Percentiles rank a stretch among this genome's conserved stretches.
Conservation (phyloP, 2,888 invertebrate genomes). For the Allacma fusca region DNA sequence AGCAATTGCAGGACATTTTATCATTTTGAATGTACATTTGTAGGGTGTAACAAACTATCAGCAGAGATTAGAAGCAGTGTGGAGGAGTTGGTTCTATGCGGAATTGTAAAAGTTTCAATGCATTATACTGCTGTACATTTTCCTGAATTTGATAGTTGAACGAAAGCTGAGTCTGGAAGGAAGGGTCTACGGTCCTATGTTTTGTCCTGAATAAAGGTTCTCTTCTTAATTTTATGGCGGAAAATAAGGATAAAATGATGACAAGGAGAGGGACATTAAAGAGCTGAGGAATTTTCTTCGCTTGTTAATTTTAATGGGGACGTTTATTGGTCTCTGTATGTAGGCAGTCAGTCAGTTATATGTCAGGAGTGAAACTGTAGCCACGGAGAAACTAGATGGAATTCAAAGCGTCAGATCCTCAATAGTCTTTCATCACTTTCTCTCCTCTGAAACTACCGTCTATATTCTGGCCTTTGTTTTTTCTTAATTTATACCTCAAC, state of each 20-base stretch:
- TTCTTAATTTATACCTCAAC: neutral
- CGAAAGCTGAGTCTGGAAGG: too few relatives aligned
- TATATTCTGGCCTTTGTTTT: neutral
- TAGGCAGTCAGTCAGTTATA: neutral
- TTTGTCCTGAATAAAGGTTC: too few relatives aligned
- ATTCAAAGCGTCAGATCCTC: neutral
- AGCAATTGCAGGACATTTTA: too few relatives aligned
- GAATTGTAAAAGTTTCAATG: too few relatives aligned
- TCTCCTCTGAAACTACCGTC: neutral
- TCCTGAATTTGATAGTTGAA: too few relatives aligned
- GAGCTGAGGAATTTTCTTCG: constrained; percentile 29
- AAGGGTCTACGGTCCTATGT: too few relatives aligned
- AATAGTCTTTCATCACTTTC: neutral
- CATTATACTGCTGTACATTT: too few relatives aligned
- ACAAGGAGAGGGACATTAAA: constrained; percentile 20
- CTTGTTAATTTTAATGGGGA: constrained; percentile 37
- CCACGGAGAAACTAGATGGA: neutral
- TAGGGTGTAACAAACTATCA: too few relatives aligned
- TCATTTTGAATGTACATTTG: too few relatives aligned
- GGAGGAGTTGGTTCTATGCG: too few relatives aligned
- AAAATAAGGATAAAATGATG: constrained; percentile 20
- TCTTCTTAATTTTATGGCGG: constrained; percentile 1
- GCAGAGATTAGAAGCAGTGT: too few relatives aligned
- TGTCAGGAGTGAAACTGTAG: neutral
- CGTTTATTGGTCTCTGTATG: constrained; percentile 19